Percentiles rank a stretch among this genome's conserved stretches.
phyloP scores from a whole-genome alignment of 2,797 vertebrate genomes.

The Garrulus glandarius region DNA sequence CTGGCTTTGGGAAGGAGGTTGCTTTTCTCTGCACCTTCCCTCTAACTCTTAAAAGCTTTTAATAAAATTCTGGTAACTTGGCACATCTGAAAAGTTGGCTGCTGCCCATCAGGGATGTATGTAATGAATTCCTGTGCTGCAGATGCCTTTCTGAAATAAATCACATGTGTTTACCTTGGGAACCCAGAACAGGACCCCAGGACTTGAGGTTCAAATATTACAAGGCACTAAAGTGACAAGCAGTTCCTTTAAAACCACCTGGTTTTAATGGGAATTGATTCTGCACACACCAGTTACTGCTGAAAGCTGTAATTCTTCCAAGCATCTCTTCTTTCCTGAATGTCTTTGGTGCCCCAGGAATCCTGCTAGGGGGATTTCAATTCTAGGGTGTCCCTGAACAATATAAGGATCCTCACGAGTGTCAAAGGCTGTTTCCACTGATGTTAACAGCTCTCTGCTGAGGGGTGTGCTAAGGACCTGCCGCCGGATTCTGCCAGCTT shows the following conservation, averaged over 20 bases:
- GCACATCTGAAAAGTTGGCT: conserved; percentile 21
- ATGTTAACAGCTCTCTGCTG: not conserved
- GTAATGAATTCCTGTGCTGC: conserved; percentile 35
- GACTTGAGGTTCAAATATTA: not conserved
- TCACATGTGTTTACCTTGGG: conserved; percentile 37
- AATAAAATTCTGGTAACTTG: conserved; percentile 44
- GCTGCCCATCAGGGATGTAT: not conserved
- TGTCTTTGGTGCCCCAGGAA: not conserved
- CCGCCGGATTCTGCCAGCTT: not conserved
- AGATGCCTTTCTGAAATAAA: conserved; percentile 45
- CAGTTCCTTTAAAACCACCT: not conserved
- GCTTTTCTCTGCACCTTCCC: conserved; percentile 45
- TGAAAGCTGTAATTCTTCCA: not conserved
- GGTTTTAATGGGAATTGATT: not conserved
- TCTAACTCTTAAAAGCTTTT: conserved; percentile 27
- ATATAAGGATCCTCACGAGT: not conserved
- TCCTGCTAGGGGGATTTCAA: not conserved
- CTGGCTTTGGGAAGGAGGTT: conserved; percentile 53
- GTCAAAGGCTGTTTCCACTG: not conserved
- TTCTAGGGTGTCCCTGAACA: not conserved
- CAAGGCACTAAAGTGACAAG: not conserved
- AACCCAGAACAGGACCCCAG: not conserved
- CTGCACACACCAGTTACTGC: not conserved
- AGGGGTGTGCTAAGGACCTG: not conserved
- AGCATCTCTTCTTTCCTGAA: not conserved